phyloP scores from a whole-genome alignment of 2,113 vertebrate species.

The Turdus rufiventris region DNA sequence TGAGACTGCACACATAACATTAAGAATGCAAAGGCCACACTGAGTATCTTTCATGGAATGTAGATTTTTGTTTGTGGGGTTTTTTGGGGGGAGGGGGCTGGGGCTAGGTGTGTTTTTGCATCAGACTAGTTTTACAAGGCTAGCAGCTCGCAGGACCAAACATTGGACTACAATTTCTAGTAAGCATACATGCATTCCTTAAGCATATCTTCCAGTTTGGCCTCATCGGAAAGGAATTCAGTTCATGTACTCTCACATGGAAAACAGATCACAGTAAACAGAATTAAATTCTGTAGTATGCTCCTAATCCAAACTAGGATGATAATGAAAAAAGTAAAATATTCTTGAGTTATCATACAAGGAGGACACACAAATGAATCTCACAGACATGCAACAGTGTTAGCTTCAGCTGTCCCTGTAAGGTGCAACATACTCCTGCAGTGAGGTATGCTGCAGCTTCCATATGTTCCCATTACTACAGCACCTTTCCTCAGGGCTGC shows the following conservation, averaged over 20 bases:
- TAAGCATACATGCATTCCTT: fast-evolving
- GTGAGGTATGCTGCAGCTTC: neutral
- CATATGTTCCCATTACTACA: neutral
- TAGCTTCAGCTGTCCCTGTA: neutral
- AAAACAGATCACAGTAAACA: neutral
- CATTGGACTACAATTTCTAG: neutral
- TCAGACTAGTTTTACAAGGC: neutral
- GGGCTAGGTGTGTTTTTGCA: neutral
- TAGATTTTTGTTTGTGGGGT: neutral
- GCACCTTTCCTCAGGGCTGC: neutral
- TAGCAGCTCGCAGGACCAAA: neutral
- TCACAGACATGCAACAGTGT: neutral
- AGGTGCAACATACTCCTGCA: neutral
- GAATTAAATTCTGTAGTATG: neutral
- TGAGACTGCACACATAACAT: neutral
- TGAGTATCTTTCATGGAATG: neutral
- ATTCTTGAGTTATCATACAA: neutral
- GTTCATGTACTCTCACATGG: neutral
- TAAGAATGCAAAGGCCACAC: neutral
- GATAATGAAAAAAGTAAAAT: neutral
- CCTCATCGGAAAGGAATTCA: neutral
- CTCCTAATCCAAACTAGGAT: neutral
- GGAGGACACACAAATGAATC: neutral
- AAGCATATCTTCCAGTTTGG: neutral
- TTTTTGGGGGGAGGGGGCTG: neutral